phyloP scores from a whole-genome alignment of 2,113 vertebrate genomes.

The Ameiurus melas region DNA sequence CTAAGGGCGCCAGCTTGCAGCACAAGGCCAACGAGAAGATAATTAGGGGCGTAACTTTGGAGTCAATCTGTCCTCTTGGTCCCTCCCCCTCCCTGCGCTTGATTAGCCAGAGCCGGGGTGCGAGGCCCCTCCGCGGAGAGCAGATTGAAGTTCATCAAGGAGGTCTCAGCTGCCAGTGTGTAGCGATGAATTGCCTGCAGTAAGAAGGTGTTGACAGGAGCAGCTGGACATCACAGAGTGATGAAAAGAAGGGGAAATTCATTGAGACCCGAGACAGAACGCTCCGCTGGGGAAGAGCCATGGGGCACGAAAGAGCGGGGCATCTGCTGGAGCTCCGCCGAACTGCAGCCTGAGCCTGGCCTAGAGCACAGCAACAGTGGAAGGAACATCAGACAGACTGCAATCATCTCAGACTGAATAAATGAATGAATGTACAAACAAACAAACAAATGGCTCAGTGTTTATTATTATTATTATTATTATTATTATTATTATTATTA shows the following conservation, averaged over 20 bases:
- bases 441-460: background rate
- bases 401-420: background rate
- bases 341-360: conserved; percentile 63
- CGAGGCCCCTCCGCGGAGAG: conserved; percentile 77
- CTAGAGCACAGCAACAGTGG: conserved; percentile 3
- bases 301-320: conserved; percentile 49
- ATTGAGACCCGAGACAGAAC: conserved; percentile 82
- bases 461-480: background rate
- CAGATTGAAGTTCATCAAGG: conserved; percentile 87
- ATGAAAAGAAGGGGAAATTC: conserved; percentile 92
- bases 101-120: conserved; percentile 80
- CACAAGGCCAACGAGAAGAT: conserved; percentile 72
- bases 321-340: conserved; percentile 67
- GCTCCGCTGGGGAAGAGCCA: conserved; percentile 71
- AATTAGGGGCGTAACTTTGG: conserved; percentile 75
- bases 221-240: conserved; percentile 93
- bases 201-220: conserved; percentile 98
- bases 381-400: conserved; percentile 27
- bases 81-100: conserved; percentile 73
- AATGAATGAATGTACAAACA: background rate
- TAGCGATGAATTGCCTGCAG: conserved; percentile 90
- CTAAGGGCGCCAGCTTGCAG: conserved; percentile 72
- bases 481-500: background rate
- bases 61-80: conserved; percentile 73
- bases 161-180: conserved; percentile 92